These are phyloP conservation scores for Melospiza georgiana DNA, from an alignment of 2,113 vertebrate species.

Conservation along the genomic window DNA sequence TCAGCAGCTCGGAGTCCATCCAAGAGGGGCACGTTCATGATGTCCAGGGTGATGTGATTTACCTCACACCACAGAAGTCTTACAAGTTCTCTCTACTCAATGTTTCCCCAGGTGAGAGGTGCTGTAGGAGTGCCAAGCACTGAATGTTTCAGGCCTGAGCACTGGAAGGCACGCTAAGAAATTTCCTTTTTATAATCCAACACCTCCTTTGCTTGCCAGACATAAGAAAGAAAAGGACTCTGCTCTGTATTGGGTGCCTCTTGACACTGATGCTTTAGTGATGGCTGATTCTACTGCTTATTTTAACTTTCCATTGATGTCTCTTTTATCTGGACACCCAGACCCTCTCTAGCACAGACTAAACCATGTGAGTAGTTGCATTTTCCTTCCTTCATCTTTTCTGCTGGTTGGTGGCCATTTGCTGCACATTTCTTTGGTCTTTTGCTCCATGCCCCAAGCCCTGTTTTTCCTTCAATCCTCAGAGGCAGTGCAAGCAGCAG, in stretches of 20 bases:
- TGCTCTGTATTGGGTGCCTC: not conserved
- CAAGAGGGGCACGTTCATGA: rapidly evolving
- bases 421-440: not conserved
- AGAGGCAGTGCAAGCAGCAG: not conserved
- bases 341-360: not conserved
- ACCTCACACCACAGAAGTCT: not conserved
- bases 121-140: not conserved
- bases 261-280: not conserved
- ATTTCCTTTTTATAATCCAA: not conserved
- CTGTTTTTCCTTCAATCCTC: not conserved
- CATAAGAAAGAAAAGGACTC: not conserved
- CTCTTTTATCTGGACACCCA: not conserved
- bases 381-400: not conserved
- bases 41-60: not conserved
- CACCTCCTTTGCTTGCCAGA: not conserved
- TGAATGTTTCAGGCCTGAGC: not conserved
- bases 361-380: not conserved
- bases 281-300: not conserved
- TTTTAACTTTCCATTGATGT: not conserved
- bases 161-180: not conserved
- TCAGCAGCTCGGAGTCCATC: not conserved
- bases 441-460: not conserved
- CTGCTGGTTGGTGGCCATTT: not conserved
- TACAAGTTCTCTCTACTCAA: rapidly evolving
- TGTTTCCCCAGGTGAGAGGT: not conserved